Evolutionary conservation across 2,888 invertebrate species (phyloP).

Genomic region (Minunthozetes semirufus): DNA sequence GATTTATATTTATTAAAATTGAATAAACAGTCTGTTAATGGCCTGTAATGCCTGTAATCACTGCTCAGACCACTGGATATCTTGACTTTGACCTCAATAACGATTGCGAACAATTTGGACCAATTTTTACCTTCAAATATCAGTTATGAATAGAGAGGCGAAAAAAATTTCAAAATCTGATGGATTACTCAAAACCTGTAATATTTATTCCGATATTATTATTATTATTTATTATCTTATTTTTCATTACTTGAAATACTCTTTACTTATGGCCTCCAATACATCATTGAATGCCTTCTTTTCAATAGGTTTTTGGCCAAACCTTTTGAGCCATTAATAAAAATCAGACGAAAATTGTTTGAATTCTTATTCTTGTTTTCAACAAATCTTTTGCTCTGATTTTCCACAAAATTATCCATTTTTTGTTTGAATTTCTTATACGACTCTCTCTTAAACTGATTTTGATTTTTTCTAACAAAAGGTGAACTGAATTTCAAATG

Average conservation of each 20-base stretch:
- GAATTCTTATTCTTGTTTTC: too few relatives aligned
- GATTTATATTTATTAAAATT: conserved; percentile 3
- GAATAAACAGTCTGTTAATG: conserved; percentile 14
- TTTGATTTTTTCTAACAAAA: too few relatives aligned
- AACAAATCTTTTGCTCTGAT: too few relatives aligned
- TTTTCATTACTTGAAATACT: background rate
- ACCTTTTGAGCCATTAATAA: too few relatives aligned
- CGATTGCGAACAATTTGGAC: conserved; percentile 6
- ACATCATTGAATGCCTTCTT: too few relatives aligned
- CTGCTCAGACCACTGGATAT: conserved; percentile 9
- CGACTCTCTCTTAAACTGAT: too few relatives aligned
- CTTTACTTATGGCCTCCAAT: too few relatives aligned
- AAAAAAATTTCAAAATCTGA: conserved; percentile 6
- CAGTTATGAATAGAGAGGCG: background rate
- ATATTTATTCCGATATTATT: background rate
- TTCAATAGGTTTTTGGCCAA: too few relatives aligned
- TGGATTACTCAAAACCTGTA: conserved; percentile 12
- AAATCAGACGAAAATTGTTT: too few relatives aligned
- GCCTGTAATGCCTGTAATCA: conserved; percentile 1
- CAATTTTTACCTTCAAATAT: background rate
- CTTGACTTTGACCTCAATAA: conserved; percentile 16
- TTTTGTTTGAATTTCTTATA: too few relatives aligned
- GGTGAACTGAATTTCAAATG: too few relatives aligned
- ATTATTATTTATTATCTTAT: background rate
- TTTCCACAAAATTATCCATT: too few relatives aligned